Percentiles rank a stretch among this genome's conserved stretches.
Conservation (phyloP, 2,113 vertebrate genomes). For the Cacatua alba region DNA sequence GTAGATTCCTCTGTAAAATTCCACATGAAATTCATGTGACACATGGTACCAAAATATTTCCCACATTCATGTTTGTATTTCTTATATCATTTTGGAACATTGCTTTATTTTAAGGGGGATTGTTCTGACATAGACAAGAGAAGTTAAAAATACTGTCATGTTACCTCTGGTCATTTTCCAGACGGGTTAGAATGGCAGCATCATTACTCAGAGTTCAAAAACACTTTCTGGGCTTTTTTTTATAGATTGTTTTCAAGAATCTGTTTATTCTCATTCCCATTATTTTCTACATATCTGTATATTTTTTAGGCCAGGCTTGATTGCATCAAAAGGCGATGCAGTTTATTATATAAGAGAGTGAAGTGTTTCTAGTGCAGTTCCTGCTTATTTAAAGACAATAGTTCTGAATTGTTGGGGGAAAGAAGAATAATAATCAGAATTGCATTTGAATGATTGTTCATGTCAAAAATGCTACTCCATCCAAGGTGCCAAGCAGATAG, state of each 20-base stretch:
- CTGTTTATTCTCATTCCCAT: neutral
- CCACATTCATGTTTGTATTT: neutral
- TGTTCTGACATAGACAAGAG: neutral
- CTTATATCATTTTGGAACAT: neutral
- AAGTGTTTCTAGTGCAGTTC: neutral
- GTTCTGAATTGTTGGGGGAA: neutral
- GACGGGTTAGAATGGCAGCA: neutral
- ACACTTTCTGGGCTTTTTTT: neutral
- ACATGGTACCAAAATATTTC: neutral
- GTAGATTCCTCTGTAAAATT: neutral
- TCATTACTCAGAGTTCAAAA: neutral
- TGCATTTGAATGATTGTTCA: neutral
- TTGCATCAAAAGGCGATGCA: neutral
- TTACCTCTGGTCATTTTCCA: neutral
- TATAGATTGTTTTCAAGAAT: neutral
- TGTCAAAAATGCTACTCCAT: neutral
- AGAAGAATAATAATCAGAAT: neutral
- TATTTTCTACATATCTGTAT: neutral
- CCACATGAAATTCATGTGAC: neutral
- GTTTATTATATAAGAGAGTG: neutral
- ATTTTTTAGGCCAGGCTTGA: constrained; percentile 15
- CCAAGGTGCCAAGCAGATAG: neutral
- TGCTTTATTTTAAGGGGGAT: neutral
- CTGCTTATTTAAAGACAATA: neutral
- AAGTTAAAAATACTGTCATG: neutral